These are phyloP conservation scores for Drosophila formosana DNA, from an alignment of 2,888 invertebrate genomes.

Conservation along the genomic window DNA sequence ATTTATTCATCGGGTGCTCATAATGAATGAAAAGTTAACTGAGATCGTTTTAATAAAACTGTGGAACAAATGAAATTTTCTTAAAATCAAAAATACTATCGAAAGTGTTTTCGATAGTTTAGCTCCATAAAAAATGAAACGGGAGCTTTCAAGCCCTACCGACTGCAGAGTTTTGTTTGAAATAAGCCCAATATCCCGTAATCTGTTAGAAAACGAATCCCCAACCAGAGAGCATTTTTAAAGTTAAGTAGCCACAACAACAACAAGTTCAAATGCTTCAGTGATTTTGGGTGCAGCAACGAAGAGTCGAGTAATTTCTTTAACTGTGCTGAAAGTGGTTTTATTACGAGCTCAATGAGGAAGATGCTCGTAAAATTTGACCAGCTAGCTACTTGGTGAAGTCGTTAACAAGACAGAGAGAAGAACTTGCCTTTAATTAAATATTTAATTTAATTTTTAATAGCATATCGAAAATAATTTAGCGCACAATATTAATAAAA, in stretches of 20 bases:
- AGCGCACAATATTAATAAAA: background rate
- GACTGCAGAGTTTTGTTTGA: background rate
- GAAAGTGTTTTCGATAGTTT: background rate
- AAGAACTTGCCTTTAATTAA: slow-evolving; percentile 27
- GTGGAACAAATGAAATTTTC: too few species aligned
- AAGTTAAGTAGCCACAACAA: slow-evolving; percentile 22
- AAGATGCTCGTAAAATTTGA: slow-evolving; percentile 36
- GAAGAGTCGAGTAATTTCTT: slow-evolving; percentile 31
- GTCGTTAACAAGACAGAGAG: slow-evolving; percentile 4
- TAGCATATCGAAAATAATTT: background rate
- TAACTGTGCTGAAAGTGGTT: slow-evolving; percentile 34
- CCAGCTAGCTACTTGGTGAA: background rate
- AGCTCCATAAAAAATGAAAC: background rate
- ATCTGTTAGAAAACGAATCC: slow-evolving; percentile 18
- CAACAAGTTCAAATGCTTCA: slow-evolving; percentile 41
- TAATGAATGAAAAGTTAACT: too few species aligned
- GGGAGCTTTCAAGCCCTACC: background rate
- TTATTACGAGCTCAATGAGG: slow-evolving; percentile 15
- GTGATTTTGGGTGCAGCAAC: slow-evolving; percentile 57
- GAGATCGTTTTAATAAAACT: too few species aligned
- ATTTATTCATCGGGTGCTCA: too few species aligned
- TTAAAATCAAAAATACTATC: background rate
- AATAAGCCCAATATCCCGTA: background rate
- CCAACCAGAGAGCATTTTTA: slow-evolving; percentile 16
- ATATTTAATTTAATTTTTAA: slow-evolving; percentile 6